Evolutionary conservation across 2,888 invertebrate genomes (phyloP).

Genomic region (Ceratothoa steindachneri): DNA sequence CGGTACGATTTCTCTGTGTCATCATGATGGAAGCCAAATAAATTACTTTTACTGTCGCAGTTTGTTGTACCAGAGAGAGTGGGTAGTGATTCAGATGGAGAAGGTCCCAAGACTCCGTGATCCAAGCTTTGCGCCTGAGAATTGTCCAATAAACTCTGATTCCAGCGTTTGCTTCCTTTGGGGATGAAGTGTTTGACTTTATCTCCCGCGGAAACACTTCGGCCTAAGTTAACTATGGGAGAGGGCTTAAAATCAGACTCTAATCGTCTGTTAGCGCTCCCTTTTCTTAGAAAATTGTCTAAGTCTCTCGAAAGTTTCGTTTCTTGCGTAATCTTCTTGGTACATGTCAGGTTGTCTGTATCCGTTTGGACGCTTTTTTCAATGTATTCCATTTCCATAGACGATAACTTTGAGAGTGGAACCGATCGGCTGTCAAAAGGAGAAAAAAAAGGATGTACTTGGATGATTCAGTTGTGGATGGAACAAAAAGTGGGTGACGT

Average conservation of each 20-base stretch:
- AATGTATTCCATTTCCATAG: constrained; percentile 8
- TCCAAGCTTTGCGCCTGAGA: not conserved
- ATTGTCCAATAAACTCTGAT: constrained; percentile 30
- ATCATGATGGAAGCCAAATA: constrained; percentile 14
- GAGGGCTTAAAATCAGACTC: not conserved
- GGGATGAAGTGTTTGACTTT: constrained; percentile 22
- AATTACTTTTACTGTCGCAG: constrained; percentile 33
- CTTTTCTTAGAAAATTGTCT: not conserved
- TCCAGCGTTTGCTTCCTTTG: constrained; percentile 19
- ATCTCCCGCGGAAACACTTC: constrained; percentile 36
- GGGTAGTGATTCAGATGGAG: constrained; percentile 31
- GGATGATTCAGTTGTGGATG: too few relatives aligned
- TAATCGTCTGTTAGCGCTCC: not conserved
- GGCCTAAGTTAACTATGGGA: constrained; percentile 20
- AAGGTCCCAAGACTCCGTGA: not conserved
- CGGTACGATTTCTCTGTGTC: not conserved
- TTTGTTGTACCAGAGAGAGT: constrained; percentile 30
- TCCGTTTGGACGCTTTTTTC: constrained; percentile 4
- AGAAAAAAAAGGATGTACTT: too few relatives aligned
- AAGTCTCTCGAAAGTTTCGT: not conserved
- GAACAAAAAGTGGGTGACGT: too few relatives aligned
- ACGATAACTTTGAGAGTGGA: not conserved
- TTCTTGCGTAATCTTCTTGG: not conserved
- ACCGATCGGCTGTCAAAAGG: too few relatives aligned
- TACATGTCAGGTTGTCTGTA: not conserved